phyloP scores from a whole-genome alignment of 2,797 vertebrate species.

The Lophius americanus region DNA sequence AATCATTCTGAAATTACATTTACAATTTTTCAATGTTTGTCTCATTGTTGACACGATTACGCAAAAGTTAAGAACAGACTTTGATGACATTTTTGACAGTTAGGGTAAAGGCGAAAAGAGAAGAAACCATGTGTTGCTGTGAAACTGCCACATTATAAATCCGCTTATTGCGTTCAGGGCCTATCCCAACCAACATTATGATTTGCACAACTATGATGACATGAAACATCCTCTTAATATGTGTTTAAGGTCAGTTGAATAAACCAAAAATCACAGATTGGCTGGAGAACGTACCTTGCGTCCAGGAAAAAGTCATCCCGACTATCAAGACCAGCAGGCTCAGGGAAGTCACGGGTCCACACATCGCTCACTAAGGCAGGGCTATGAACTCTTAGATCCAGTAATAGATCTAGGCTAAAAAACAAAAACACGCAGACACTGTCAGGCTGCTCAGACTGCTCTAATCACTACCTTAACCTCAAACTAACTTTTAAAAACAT shows the following conservation, averaged over 20 bases:
- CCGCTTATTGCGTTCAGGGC: too few relatives aligned
- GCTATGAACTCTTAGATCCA: slow-evolving; percentile 7
- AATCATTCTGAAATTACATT: too few relatives aligned
- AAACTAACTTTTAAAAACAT: background rate
- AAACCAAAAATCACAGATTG: background rate
- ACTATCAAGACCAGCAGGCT: slow-evolving; percentile 67
- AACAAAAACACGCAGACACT: slow-evolving; percentile 18
- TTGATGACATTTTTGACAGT: too few relatives aligned
- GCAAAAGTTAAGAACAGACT: too few relatives aligned
- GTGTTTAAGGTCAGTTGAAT: background rate
- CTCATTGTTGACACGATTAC: too few relatives aligned
- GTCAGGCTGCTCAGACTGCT: background rate
- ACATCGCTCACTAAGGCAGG: slow-evolving; percentile 67
- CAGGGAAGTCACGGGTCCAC: slow-evolving; percentile 38
- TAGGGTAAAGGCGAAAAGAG: too few relatives aligned
- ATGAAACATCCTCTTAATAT: background rate
- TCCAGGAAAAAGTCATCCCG: slow-evolving; percentile 41
- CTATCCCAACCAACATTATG: too few relatives aligned
- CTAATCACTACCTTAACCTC: slow-evolving; percentile 6
- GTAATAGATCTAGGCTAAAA: slow-evolving; percentile 49
- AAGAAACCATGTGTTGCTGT: too few relatives aligned
- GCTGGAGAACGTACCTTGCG: slow-evolving; percentile 51
- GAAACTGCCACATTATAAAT: too few relatives aligned
- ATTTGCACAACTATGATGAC: background rate
- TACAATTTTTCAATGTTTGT: too few relatives aligned